These are phyloP conservation scores for Paratrypauchen microcephalus DNA, from an alignment of 2,797 vertebrate genomes.

Conservation along the genomic window DNA sequence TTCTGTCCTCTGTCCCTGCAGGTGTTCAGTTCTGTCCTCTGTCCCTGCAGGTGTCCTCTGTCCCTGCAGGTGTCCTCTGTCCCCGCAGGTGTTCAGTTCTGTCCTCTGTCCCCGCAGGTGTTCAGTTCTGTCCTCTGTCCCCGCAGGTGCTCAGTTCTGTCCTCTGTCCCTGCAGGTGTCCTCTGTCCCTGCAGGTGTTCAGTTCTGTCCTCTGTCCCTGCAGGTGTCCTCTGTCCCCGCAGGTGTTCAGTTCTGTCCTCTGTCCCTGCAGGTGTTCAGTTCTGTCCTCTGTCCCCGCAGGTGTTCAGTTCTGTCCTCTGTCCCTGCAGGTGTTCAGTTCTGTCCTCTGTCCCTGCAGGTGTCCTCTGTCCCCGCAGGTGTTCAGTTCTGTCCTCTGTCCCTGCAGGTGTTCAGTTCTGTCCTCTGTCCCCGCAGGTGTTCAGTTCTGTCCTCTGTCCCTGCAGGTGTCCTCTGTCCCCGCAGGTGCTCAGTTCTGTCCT, in stretches of 20 bases:
- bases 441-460: neutral
- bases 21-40: neutral
- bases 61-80: neutral
- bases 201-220: neutral
- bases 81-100: neutral
- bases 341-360: neutral
- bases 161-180: neutral
- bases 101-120: neutral
- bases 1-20: neutral
- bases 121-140: neutral
- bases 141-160: neutral
- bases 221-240: neutral
- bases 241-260: neutral
- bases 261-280: neutral
- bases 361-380: neutral
- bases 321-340: neutral
- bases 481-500: neutral
- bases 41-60: neutral
- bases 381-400: neutral
- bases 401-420: neutral
- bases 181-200: neutral
- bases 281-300: neutral
- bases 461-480: neutral
- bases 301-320: neutral
- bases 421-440: neutral